These are phyloP conservation scores for Apomyelois bistriatella DNA, from an alignment of 2,888 invertebrate species.

Conservation along the genomic window DNA sequence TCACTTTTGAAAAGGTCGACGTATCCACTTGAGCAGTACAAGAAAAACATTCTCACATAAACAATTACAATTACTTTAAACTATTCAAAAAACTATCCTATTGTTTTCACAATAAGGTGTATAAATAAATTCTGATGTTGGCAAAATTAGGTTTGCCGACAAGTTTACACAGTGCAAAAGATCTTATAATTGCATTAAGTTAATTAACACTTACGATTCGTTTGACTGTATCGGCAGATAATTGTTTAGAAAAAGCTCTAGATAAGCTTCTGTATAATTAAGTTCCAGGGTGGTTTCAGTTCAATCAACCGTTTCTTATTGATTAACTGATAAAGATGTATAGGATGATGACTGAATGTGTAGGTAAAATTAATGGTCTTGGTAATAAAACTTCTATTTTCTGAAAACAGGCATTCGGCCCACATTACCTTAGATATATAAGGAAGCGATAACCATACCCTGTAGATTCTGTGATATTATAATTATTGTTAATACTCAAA, in stretches of 20 bases:
- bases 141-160: conserved; percentile 18
- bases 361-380: not conserved
- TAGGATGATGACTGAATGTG: not conserved
- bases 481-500: too few species aligned
- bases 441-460: too few species aligned
- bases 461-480: too few species aligned
- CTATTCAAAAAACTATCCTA: conserved; percentile 13
- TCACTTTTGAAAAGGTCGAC: conserved; percentile 52
- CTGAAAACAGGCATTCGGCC: too few species aligned
- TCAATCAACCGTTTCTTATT: not conserved
- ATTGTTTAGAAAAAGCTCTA: conserved; percentile 35
- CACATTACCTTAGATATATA: too few species aligned
- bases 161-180: conserved; percentile 34
- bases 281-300: conserved; percentile 2
- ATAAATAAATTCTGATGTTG: not conserved
- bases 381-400: not conserved
- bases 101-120: not conserved
- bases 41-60: conserved; percentile 18
- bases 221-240: conserved; percentile 43
- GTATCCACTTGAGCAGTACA: conserved; percentile 34
- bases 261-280: conserved; percentile 9
- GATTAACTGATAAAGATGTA: conserved; percentile 2
- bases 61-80: not conserved
- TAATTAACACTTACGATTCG: conserved; percentile 53
- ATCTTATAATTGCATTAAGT: conserved; percentile 58